Percentiles rank a stretch among this genome's conserved stretches.
Conservation (phyloP, 2,113 vertebrate species). For the Cnemophilus loriae region DNA sequence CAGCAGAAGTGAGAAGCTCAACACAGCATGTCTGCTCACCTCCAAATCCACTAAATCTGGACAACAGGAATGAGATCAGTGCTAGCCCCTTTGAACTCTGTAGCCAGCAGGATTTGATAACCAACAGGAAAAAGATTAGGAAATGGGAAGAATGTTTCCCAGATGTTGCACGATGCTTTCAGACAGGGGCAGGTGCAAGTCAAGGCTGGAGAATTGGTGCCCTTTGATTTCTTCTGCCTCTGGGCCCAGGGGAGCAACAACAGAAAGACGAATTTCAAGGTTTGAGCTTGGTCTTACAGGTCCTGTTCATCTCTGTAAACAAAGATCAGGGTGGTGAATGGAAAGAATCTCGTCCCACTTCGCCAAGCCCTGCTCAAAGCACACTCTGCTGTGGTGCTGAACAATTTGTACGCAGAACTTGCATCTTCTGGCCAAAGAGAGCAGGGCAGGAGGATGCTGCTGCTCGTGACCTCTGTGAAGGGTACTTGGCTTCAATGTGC, state of each 20-base stretch:
- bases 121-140: background rate
- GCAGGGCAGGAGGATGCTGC: background rate
- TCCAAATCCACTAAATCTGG: background rate
- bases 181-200: background rate
- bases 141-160: background rate
- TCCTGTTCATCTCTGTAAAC: background rate
- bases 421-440: background rate
- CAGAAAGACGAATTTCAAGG: background rate
- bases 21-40: background rate
- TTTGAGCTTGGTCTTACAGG: background rate
- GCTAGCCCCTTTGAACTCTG: background rate
- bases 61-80: background rate
- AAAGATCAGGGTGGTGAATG: background rate
- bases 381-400: background rate
- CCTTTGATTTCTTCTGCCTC: background rate
- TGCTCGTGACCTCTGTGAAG: background rate
- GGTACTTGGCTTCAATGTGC: background rate
- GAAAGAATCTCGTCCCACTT: background rate
- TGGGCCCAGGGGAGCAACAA: background rate
- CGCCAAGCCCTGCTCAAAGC: background rate
- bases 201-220: background rate
- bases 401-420: background rate
- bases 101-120: background rate
- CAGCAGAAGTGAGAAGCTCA: background rate
- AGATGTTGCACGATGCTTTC: background rate